Percentiles rank a stretch among this genome's conserved stretches.
Conservation (phyloP, 2,113 vertebrate species). For the Podarcis cretensis region DNA sequence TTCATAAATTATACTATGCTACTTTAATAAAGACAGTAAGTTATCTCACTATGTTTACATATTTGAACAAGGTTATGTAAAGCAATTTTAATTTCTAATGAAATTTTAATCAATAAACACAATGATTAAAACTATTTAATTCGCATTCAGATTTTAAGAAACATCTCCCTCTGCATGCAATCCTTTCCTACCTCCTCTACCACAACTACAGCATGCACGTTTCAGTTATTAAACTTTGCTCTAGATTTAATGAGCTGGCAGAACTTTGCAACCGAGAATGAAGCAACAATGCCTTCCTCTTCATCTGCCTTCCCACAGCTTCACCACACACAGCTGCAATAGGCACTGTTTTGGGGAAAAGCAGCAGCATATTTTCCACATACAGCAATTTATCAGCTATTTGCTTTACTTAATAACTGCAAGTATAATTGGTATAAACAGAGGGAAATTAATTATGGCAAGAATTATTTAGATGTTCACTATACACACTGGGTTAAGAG, state of each 20-base stretch:
- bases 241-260: neutral
- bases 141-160: neutral
- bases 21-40: neutral
- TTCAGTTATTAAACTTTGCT: neutral
- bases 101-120: neutral
- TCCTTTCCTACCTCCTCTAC: neutral
- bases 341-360: neutral
- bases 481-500: neutral
- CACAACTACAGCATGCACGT: neutral
- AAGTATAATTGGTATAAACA: neutral
- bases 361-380: neutral
- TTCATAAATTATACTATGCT: neutral
- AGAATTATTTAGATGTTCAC: neutral
- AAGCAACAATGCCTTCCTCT: neutral
- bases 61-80: neutral
- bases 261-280: accelerated
- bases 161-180: neutral
- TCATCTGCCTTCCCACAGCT: neutral
- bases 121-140: neutral
- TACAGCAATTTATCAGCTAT: neutral
- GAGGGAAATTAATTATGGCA: neutral
- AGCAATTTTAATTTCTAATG: neutral
- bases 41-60: neutral
- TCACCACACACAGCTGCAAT: accelerated
- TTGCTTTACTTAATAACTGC: neutral